phyloP scores from a whole-genome alignment of 2,113 vertebrate genomes.

The Mystacornis crossleyi region DNA sequence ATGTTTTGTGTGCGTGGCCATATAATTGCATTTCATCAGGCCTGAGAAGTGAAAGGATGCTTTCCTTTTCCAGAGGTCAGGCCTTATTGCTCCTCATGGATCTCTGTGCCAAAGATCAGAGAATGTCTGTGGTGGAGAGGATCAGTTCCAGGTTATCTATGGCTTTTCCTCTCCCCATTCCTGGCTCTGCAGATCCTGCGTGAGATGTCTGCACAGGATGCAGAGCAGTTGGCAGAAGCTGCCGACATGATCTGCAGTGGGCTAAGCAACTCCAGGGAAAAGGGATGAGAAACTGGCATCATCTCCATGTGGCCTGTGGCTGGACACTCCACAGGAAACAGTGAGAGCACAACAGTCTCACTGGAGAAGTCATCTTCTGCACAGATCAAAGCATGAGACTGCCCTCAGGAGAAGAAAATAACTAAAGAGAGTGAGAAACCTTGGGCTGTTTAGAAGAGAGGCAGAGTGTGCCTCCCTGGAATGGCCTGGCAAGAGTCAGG shows the following conservation, averaged over 20 bases:
- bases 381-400: background rate
- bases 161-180: background rate
- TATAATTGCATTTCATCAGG: background rate
- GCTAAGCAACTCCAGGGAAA: background rate
- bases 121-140: background rate
- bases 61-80: background rate
- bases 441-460: background rate
- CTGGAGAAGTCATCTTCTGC: conserved; percentile 2
- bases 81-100: background rate
- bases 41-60: background rate
- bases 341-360: background rate
- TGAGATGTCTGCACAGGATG: background rate
- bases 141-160: background rate
- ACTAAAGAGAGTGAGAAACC: background rate
- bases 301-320: background rate
- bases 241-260: background rate
- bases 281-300: background rate
- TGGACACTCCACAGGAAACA: background rate
- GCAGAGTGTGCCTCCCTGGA: background rate
- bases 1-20: rapidly evolving
- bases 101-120: background rate
- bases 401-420: background rate
- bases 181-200: background rate
- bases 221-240: background rate
- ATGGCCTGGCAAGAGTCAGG: background rate